A percentile compares a stretch with the other conserved stretches of the same genome.
These are phyloP conservation scores for Drosophila nigromelanica DNA, from an alignment of 1,140 invertebrate species.

Conservation along the genomic window DNA sequence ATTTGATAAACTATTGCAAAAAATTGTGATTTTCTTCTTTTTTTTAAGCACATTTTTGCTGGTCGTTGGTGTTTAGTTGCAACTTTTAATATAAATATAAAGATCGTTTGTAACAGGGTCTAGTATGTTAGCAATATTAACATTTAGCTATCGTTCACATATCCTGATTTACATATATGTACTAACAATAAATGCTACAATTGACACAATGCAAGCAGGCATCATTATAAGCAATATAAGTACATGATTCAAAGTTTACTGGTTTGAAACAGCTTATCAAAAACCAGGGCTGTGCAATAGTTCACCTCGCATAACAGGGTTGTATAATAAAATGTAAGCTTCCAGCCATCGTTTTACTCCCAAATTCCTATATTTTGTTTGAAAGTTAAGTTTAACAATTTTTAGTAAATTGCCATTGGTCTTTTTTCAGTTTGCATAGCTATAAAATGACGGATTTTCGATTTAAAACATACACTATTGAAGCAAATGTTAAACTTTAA, in stretches of 20 bases:
- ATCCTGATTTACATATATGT: neutral
- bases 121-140: neutral
- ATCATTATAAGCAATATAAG: too few relatives aligned
- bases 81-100: too few relatives aligned
- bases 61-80: too few relatives aligned
- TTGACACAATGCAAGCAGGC: neutral
- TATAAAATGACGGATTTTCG: neutral
- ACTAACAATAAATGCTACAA: neutral
- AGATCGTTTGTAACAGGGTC: neutral
- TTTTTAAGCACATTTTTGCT: neutral
- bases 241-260: neutral
- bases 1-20: neutral
- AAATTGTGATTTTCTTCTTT: neutral
- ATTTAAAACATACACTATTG: neutral
- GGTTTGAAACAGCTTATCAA: neutral
- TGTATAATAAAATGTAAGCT: neutral
- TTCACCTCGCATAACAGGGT: too few relatives aligned
- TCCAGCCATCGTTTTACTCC: neutral
- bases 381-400: neutral
- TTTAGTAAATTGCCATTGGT: neutral
- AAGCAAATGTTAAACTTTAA: conserved; percentile 1
- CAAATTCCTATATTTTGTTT: neutral
- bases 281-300: neutral
- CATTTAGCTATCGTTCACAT: neutral
- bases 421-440: neutral